Conservation (phyloP, 2,113 vertebrate genomes). For the Euleptes europaea region DNA sequence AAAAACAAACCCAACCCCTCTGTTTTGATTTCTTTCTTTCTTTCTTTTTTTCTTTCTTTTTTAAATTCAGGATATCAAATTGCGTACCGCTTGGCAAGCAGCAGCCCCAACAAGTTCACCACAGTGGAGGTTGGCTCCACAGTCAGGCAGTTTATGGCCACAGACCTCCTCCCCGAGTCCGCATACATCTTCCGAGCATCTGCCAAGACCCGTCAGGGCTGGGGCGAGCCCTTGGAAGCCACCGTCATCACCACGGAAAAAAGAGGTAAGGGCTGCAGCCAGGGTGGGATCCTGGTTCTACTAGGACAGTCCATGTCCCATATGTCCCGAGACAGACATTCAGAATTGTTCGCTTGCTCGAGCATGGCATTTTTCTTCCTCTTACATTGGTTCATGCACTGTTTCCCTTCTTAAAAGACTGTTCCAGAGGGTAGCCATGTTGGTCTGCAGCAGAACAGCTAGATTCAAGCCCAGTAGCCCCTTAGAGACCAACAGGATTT, state of each 20-base stretch:
- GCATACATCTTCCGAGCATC: constrained; percentile 88
- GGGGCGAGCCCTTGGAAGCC: constrained; percentile 88
- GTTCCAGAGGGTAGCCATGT: no score
- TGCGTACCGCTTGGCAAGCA: constrained; percentile 88
- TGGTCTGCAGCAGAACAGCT: no score
- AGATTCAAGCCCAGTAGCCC: no score
- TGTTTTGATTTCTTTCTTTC: neutral
- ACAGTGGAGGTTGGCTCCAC: constrained; percentile 92
- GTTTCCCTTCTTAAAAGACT: no score
- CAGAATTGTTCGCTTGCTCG: constrained; percentile 30
- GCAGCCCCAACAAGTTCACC: constrained; percentile 88
- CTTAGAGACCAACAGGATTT: no score
- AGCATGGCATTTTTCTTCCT: constrained; percentile 32
- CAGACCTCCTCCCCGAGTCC: constrained; percentile 84
- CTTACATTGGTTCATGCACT: constrained; percentile 45
- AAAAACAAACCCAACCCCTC: neutral
- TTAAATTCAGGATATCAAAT: constrained; percentile 90
- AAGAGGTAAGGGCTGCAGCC: constrained; percentile 80
- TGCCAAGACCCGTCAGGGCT: constrained; percentile 92
- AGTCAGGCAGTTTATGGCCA: constrained; percentile 88
- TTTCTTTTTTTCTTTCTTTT: neutral
- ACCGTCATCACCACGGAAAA: constrained; percentile 92
- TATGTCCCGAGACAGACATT: constrained; percentile 46
- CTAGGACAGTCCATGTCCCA: constrained; percentile 35
- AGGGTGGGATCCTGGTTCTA: constrained; percentile 44